Evolutionary conservation across 2,113 vertebrate genomes (phyloP), one percentile per base, ranked within the genome.

Genomic region (Craseonycteris thonglongyai): DNA sequence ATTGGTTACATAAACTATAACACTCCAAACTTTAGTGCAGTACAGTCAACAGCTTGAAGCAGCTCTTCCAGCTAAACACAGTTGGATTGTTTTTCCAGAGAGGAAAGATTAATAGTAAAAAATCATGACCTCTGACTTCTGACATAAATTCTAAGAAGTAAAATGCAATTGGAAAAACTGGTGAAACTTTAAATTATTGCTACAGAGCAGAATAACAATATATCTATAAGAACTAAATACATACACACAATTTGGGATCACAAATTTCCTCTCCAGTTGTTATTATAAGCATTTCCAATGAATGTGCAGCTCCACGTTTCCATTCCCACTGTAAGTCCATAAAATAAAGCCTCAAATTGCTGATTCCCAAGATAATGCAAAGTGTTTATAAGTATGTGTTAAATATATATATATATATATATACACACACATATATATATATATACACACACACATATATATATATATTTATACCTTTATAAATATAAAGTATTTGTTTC

Each of bases 61-160:
- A 90, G 93, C 63, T 14, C 45, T 75, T 21, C 81, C 35, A 54
- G 96, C 97, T 97, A 98, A 98, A 98, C 95, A 98, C 82, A 97
- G 81, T 96, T 58, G 72, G 94, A 97, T 96, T 98, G 95, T 96
- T 98, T 98, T 97, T 47, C 90, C 90, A 94, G 51, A 87, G 71
- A 89, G 51, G 92, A 86, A 98, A 98, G 97, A 98, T 97, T 98
- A 98, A 98, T 97, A 97, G 96, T 95, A 95, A 91, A 96, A 98
- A 98, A 98, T 96, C 72, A 96, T 95, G 97, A 98, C 96, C 97
- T 97, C 97, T 97, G 90, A 93, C 96, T 98, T 93, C 90, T 30
- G 33, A 76, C 95, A 42, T 88, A 91, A 97, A 96, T 97, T 97
- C 94, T 97, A 92, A 95, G 84, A 96, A 96, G 93, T 95, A 93